A percentile compares a stretch with the other conserved stretches of the same genome.
Evolutionary conservation across 2,888 invertebrate genomes (phyloP).

Genomic region (Micoletzkya japonica): DNA sequence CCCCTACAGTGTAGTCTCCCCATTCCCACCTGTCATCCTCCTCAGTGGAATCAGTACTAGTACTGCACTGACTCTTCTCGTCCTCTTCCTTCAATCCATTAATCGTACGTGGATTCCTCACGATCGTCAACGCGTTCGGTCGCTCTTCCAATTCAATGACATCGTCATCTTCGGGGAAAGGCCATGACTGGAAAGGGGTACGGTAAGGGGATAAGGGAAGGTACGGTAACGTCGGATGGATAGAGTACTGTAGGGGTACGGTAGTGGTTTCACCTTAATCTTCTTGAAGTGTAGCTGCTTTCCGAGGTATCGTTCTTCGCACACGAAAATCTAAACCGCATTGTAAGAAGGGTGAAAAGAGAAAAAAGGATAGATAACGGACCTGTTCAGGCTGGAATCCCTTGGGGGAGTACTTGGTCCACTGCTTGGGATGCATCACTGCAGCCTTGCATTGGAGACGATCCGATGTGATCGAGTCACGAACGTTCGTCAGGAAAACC

Average conservation of each 20-base stretch:
- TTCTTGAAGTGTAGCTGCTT: slow-evolving; percentile 87
- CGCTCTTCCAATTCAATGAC: slow-evolving; percentile 74
- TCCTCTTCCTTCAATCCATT: slow-evolving; percentile 30
- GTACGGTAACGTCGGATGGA: too few relatives aligned
- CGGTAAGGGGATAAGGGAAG: too few relatives aligned
- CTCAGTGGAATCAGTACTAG: slow-evolving; percentile 9
- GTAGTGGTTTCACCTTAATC: slow-evolving; percentile 75
- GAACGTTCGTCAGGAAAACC: slow-evolving; percentile 90
- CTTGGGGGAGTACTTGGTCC: slow-evolving; percentile 84
- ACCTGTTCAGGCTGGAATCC: slow-evolving; percentile 49
- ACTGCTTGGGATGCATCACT: slow-evolving; percentile 83
- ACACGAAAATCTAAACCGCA: slow-evolving; percentile 82
- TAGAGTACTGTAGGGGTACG: too few relatives aligned
- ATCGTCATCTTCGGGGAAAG: slow-evolving; percentile 63
- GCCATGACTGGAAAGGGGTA: slow-evolving; percentile 46
- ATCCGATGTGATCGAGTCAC: slow-evolving; percentile 81
- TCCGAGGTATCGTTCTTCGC: slow-evolving; percentile 90
- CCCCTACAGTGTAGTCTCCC: too few relatives aligned
- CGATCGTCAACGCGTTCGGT: slow-evolving; percentile 72
- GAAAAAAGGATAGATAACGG: neutral
- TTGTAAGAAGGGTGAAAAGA: neutral
- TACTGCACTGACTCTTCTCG: slow-evolving; percentile 22
- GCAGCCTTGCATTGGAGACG: slow-evolving; percentile 70
- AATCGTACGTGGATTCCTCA: slow-evolving; percentile 21
- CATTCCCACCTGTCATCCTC: slow-evolving; percentile 23